Evolutionary conservation across 2,113 vertebrate species (phyloP).

Genomic region (Sigmodon hispidus): DNA sequence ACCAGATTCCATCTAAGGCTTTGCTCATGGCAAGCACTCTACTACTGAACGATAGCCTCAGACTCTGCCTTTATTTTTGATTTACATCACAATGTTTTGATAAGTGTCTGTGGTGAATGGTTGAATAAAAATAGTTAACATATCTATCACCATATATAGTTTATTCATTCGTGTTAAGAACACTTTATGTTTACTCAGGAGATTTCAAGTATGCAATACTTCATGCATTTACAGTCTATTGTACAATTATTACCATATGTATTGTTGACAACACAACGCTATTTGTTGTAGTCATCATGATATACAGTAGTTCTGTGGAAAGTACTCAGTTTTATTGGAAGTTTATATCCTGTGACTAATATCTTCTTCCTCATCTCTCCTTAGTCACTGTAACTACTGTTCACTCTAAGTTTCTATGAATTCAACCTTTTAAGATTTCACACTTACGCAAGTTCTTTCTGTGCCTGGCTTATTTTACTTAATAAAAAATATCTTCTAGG

Average conservation of each 20-base stretch:
- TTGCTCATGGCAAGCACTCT: neutral
- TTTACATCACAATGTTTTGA: neutral
- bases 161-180: neutral
- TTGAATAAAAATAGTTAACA: neutral
- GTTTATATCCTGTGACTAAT: neutral
- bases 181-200: neutral
- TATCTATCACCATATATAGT: neutral
- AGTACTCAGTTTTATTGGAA: neutral
- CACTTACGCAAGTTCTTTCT: neutral
- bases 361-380: neutral
- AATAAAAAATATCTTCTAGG: neutral
- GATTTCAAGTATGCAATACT: neutral
- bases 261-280: neutral
- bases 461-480: neutral
- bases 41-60: neutral
- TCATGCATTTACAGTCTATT: neutral
- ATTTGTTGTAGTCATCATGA: neutral
- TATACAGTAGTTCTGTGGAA: neutral
- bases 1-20: neutral
- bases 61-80: neutral
- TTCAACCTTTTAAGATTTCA: neutral
- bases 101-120: neutral
- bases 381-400: neutral
- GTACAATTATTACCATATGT: neutral
- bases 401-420: neutral